These are phyloP conservation scores for Euphysa ruthae DNA, from an alignment of 30 jellyfish, hydroid and myxozoan genomes.

Conservation along the genomic window DNA sequence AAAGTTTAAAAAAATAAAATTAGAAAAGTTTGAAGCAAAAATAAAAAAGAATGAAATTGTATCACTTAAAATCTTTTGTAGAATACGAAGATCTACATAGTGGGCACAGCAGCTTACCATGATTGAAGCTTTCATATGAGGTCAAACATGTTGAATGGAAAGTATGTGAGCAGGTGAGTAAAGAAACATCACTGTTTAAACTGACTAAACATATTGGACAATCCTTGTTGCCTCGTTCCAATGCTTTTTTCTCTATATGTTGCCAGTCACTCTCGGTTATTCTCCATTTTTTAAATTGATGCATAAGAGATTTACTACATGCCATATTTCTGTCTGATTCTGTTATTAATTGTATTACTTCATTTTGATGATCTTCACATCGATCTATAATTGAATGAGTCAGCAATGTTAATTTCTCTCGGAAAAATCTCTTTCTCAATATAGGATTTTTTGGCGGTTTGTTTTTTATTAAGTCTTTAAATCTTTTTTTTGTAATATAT, in stretches of 20 bases:
- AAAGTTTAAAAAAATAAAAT: too few relatives aligned
- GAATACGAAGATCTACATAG: conserved; percentile 7
- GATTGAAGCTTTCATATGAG: conserved; percentile 2
- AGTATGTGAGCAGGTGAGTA: conserved; percentile 17
- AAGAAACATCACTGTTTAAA: not conserved
- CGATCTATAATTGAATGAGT: not conserved
- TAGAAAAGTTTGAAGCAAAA: too few relatives aligned
- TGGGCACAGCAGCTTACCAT: conserved; percentile 4
- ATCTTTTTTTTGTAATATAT: conserved; percentile 1
- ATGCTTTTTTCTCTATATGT: not conserved
- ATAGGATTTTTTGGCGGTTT: conserved; percentile 4
- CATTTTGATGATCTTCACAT: not conserved
- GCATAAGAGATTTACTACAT: not conserved
- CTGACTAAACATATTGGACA: conserved; percentile 17
- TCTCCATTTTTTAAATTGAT: not conserved
- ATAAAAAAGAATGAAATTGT: too few relatives aligned
- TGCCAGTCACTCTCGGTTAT: conserved; percentile 11
- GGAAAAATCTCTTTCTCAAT: conserved; percentile 1
- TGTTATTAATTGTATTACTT: not conserved
- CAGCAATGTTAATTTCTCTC: not conserved
- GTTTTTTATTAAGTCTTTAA: not conserved
- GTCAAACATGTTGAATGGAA: conserved; percentile 1
- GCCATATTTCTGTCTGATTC: not conserved
- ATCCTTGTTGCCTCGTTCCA: conserved; percentile 13
- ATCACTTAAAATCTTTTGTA: too few relatives aligned